Conservation (phyloP, 37 sponge, comb jelly and placozoan genomes). For the Cladorhizidae sp. region DNA sequence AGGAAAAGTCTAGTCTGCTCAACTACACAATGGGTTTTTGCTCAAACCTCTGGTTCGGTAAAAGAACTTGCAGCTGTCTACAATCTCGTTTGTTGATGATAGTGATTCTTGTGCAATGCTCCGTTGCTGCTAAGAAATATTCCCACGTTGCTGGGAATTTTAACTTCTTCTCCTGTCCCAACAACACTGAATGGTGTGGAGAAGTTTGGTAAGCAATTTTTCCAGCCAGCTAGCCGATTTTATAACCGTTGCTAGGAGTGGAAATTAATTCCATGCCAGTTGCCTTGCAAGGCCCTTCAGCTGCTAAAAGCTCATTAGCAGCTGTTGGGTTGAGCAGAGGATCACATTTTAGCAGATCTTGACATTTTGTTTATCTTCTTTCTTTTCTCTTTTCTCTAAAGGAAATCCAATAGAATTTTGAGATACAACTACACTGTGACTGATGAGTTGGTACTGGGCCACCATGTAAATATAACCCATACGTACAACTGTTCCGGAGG, state of each 20-base stretch:
- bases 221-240: not conserved
- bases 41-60: not conserved
- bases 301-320: too few relatives aligned
- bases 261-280: too few relatives aligned
- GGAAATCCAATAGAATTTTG: slow-evolving; percentile 40
- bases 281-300: too few relatives aligned
- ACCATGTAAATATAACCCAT: not conserved
- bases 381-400: slow-evolving; percentile 2
- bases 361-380: not conserved
- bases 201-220: slow-evolving; percentile 40
- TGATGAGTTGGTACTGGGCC: not conserved
- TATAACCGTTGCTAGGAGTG: too few relatives aligned
- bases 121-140: not conserved
- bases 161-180: not conserved
- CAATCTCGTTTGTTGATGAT: not conserved
- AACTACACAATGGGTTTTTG: too few relatives aligned
- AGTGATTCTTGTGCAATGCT: not conserved
- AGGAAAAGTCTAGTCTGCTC: too few relatives aligned
- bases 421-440: slow-evolving; percentile 33
- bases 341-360: too few relatives aligned
- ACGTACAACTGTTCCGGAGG: slow-evolving; percentile 2
- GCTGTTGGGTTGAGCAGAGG: too few relatives aligned
- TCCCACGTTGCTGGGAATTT: not conserved
- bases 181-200: slow-evolving; percentile 42
- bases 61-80: not conserved